Evolutionary conservation across 2,113 vertebrate species (phyloP), one percentile per base, ranked within the genome.

Genomic region (Peucedramus taeniatus): DNA sequence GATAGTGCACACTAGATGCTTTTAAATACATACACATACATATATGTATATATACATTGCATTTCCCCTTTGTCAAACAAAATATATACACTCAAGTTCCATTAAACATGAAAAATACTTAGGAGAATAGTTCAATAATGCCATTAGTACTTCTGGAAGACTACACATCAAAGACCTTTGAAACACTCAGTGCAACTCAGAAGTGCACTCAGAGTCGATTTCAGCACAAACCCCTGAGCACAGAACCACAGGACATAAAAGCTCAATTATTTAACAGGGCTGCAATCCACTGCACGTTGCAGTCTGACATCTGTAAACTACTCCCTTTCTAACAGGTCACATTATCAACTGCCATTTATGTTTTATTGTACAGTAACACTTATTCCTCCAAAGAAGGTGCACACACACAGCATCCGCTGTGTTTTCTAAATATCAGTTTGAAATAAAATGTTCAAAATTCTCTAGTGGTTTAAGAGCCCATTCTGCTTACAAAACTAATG

Each of bases 341-440:
- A 51, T 65, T 54, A 94, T 51, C 45, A 91, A 93, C 47, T 39
- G 87, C 45, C 68, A 74, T 78, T 93, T 78, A 69, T 91, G 93
- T 94, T 96, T 93, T 87, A 76, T 68, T 83, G 51, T 27, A 85
- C 66, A 88, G 71, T 69, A 65, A 88, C 35, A 66, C 44, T 95
- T 64, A 61, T 54, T 75, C 39, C 50, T 47, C 37, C 60, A 53
- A 91, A 93, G 54, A 66, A 93, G 12, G n/a, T 72, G 86, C 72
- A 42, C 22, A 65, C 33, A 56, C 70, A 68, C 2, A 57, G 53
- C 23, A 44, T 84, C 47, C 20, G 10, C 45, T 57, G 57, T 79
- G 57, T 39, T 95, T 87, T 51, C 85, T 90, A 88, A 95, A 16
- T 30, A 96, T 16, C 83, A 90, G 64, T 40, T 86, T 88, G 89